Conservation (phyloP, 2,797 vertebrate species). For the Uromys caudimaculatus region DNA sequence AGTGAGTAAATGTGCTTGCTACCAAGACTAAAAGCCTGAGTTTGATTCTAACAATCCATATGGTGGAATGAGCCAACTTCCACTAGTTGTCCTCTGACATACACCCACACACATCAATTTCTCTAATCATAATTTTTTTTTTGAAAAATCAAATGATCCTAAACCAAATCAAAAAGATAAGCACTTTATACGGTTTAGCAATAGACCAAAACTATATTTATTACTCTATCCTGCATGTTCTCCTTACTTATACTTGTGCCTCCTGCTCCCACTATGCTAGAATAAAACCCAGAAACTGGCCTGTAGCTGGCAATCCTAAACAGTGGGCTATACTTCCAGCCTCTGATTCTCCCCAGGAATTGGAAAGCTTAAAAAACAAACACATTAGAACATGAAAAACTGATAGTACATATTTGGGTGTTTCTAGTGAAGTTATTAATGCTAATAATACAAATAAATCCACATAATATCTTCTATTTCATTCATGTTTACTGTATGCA, state of each 20-base stretch:
- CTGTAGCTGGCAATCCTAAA: not conserved
- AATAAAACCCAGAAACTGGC: not conserved
- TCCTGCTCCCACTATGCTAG: too few species aligned
- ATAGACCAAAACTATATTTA: slow-evolving; percentile 17
- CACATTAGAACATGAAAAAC: not conserved
- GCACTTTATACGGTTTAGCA: not conserved
- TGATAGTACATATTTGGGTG: not conserved
- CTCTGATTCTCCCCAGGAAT: not conserved
- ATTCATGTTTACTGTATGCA: not conserved
- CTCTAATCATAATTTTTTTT: not conserved
- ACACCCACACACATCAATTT: not conserved
- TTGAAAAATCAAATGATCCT: not conserved
- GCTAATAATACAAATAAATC: not conserved
- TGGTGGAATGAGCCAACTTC: not conserved
- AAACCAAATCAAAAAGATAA: not conserved
- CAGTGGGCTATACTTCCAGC: not conserved
- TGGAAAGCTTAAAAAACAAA: not conserved
- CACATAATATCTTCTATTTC: not conserved
- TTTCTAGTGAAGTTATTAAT: slow-evolving; percentile 4
- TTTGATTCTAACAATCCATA: not conserved
- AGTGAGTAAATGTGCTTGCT: not conserved
- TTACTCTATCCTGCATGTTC: not conserved
- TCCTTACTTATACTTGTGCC: not conserved
- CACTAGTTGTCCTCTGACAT: not conserved
- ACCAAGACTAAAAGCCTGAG: not conserved